These are phyloP conservation scores for Isichthys henryi DNA, from an alignment of 2,113 vertebrate species.

Conservation along the genomic window DNA sequence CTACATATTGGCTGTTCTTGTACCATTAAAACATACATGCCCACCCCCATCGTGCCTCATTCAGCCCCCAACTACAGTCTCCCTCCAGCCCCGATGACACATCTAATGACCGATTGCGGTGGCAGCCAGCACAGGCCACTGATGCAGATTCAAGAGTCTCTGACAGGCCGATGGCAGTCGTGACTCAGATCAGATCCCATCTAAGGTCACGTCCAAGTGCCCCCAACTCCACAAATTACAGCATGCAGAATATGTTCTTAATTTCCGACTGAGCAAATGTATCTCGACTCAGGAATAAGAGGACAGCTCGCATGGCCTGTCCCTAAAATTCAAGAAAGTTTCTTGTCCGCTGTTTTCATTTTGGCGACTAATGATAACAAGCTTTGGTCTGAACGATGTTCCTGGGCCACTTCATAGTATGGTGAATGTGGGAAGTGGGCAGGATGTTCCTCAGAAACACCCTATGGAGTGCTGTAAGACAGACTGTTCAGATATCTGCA, in stretches of 20 bases:
- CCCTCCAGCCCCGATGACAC: neutral
- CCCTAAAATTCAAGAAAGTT: neutral
- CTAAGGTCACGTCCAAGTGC: neutral
- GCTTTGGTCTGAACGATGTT: neutral
- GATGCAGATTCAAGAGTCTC: neutral
- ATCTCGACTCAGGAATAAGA: conserved; percentile 2
- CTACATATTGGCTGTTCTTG: neutral
- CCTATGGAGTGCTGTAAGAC: neutral
- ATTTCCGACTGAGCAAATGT: neutral
- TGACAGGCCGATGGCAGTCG: neutral
- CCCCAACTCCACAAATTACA: neutral
- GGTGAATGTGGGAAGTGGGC: neutral
- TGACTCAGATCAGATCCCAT: neutral
- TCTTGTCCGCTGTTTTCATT: neutral
- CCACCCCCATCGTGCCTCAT: neutral
- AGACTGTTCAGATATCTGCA: neutral
- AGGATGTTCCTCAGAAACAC: neutral
- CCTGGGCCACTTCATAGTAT: neutral
- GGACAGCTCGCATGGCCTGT: neutral
- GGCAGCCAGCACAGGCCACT: neutral
- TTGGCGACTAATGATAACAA: neutral
- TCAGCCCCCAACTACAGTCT: neutral
- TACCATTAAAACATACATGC: neutral
- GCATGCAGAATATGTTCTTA: neutral
- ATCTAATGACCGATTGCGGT: neutral